Conservation (phyloP, 2,888 invertebrate genomes). For the Sympetrum striolatum region DNA sequence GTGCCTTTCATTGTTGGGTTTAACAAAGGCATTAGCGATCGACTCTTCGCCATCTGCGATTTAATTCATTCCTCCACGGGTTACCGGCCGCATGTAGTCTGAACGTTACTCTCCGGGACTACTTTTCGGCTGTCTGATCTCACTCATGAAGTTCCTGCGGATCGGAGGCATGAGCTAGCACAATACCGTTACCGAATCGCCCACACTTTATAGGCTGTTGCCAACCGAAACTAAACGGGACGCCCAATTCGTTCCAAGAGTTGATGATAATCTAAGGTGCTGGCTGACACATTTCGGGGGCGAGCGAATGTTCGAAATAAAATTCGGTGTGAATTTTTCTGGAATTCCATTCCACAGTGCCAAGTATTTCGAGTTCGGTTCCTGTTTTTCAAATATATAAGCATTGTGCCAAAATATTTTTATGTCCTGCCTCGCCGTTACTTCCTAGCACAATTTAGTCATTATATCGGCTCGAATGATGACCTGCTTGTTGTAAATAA, state of each 20-base stretch:
- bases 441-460: background rate
- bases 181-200: background rate
- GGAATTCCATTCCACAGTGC: background rate
- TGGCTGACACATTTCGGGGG: background rate
- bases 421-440: background rate
- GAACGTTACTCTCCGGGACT: background rate
- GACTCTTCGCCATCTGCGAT: background rate
- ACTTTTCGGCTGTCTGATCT: background rate
- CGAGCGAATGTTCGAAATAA: background rate
- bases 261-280: background rate
- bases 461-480: background rate
- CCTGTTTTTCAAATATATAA: no score
- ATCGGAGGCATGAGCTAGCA: background rate
- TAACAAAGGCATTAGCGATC: background rate
- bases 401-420: background rate
- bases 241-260: background rate
- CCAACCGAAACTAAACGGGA: background rate
- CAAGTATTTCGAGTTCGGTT: background rate
- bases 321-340: background rate
- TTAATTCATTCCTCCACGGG: background rate
- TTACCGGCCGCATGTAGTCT: background rate
- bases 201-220: background rate
- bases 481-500: no score
- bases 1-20: background rate
- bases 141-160: background rate